Base-by-base conservation (phyloP, 2,888 invertebrate species). In the Fragum sueziense region DNA sequence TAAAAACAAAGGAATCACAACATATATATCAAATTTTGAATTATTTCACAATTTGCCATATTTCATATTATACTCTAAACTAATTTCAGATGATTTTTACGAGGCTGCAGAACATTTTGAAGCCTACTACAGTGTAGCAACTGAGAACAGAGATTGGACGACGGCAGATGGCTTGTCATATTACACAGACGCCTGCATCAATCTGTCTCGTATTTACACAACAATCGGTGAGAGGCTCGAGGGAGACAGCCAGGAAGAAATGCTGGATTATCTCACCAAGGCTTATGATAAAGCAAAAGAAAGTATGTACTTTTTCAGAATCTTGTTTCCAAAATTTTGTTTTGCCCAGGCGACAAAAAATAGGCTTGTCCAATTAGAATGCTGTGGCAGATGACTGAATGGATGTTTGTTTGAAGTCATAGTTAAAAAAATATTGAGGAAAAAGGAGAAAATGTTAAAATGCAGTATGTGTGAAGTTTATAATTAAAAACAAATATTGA, bases 61-160 rank as follows among this genome's bases (percentile, higher is more conserved):
- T n/a, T n/a, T n/a, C n/a, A n/a, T n/a, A n/a, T n/a, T n/a, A n/a
- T n/a, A n/a, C n/a, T n/a, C n/a, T n/a, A n/a, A n/a, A n/a, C n/a
- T 52, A 70, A 4, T 76, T 76, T 29, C 52, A 92, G 92, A 87
- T 65, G 87, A 91, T 20, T 84, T 84, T 74, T 86, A 86, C 54
- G 88, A 87, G 62, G 91, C 93, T n/a, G 87, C 88, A 17, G 89
- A 90, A 77, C 89, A 92, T 80, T 92, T 92, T 86, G 92, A 92
- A 79, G 83, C 86, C 7, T 93, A 91, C 83, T 90, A 92, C 73
- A 76, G 79, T 33, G 83, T 92, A 33, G 86, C 91, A 3, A 70
- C 82, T 57, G 88, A 88, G 22, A 85, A 91, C 74, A 85, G 82
- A 34, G 88, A 91, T 20, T 92, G 92, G 93, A 78, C 84, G 20